Evolutionary conservation across 2,113 vertebrate species (phyloP).

Genomic region (Paradoxurus hermaphroditus): DNA sequence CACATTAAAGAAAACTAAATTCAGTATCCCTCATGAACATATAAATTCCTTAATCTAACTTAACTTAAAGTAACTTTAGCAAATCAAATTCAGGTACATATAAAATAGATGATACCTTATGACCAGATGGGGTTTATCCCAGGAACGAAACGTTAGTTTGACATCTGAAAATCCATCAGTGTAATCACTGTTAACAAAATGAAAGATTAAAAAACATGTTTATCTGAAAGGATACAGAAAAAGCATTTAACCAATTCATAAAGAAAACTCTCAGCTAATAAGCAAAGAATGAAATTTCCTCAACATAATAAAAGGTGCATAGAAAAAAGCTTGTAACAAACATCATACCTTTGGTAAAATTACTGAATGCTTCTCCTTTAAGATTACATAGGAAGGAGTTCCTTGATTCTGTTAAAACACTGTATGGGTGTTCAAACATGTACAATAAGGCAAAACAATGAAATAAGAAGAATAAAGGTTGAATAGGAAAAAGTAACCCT

Average conservation of each 20-base stretch:
- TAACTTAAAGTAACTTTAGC: not conserved
- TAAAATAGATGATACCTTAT: not conserved
- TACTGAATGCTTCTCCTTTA: not conserved
- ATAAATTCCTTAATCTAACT: not conserved
- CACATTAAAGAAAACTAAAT: not conserved
- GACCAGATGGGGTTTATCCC: not conserved
- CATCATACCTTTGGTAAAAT: not conserved
- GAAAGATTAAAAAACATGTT: not conserved
- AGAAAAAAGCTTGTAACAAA: not conserved
- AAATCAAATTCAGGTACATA: not conserved
- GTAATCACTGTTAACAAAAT: not conserved
- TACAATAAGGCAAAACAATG: not conserved
- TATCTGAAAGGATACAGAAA: not conserved
- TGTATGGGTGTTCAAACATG: not conserved
- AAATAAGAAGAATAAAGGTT: not conserved
- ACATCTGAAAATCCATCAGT: not conserved
- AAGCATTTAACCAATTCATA: not conserved
- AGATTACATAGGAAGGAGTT: not conserved
- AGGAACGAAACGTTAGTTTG: not conserved
- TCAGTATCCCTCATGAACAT: not conserved
- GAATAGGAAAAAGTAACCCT: not conserved
- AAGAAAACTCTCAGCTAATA: not conserved
- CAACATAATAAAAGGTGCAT: not conserved
- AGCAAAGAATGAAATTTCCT: not conserved
- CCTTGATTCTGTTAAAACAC: not conserved